Evolutionary conservation across 1,140 invertebrate species (phyloP).

Genomic region (Ladona fulva): DNA sequence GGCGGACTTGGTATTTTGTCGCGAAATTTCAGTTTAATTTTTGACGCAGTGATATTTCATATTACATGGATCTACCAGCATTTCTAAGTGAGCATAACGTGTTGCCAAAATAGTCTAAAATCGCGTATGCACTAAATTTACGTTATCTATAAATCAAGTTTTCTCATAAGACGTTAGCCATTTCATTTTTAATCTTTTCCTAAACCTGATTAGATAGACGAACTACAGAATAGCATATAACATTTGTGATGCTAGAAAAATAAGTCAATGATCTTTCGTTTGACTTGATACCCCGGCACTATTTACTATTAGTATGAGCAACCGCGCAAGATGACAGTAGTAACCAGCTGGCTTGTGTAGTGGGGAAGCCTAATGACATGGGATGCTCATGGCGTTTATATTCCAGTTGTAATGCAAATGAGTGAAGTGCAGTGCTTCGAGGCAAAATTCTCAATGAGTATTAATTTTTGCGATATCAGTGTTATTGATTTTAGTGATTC

Average conservation of each 20-base stretch:
- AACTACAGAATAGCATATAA: too few species aligned
- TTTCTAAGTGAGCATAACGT: background rate
- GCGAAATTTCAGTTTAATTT: too few species aligned
- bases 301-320: background rate
- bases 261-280: background rate
- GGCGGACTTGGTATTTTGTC: too few species aligned
- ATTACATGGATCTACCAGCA: too few species aligned
- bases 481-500: background rate
- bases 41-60: too few species aligned
- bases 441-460: background rate
- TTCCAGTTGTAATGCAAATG: background rate
- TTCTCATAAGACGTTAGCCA: background rate
- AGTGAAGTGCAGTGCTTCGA: background rate
- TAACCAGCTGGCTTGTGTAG: slow-evolving; percentile 1
- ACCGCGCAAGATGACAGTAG: slow-evolving; percentile 6
- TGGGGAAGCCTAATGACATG: background rate
- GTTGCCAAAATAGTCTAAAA: background rate
- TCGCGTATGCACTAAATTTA: background rate
- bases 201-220: too few species aligned
- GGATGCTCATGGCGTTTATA: background rate
- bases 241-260: too few species aligned
- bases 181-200: too few species aligned
- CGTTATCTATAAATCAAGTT: background rate
- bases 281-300: background rate
- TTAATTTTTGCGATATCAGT: background rate